These are phyloP conservation scores for Philereme vetulata DNA, from an alignment of 2,888 invertebrate species.

Conservation along the genomic window DNA sequence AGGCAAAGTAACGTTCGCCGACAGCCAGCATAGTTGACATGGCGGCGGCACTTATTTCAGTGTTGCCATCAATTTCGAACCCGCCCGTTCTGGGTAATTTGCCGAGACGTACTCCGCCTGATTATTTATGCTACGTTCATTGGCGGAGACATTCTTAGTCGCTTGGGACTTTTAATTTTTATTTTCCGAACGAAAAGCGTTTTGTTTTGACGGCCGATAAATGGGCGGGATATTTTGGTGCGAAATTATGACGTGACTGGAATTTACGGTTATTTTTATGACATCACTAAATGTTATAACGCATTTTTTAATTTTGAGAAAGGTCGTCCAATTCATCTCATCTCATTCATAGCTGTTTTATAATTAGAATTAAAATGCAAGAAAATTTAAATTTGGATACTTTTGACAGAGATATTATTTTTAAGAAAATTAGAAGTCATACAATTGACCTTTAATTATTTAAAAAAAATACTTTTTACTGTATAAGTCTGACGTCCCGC, in stretches of 20 bases:
- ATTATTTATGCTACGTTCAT: constrained; percentile 74
- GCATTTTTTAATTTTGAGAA: neutral
- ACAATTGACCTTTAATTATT: no score
- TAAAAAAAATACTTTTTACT: no score
- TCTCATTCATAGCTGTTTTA: no score
- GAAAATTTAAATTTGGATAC: no score
- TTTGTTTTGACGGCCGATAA: constrained; percentile 58
- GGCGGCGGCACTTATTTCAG: constrained; percentile 64
- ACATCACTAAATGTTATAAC: constrained; percentile 12
- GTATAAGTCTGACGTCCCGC: no score
- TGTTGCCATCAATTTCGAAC: constrained; percentile 60
- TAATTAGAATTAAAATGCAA: no score
- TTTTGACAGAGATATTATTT: no score
- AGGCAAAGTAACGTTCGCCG: constrained; percentile 49
- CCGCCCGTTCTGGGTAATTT: constrained; percentile 76
- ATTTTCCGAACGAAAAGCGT: constrained; percentile 43
- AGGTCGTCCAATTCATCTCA: no score
- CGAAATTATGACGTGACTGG: constrained; percentile 43
- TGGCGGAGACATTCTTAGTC: constrained; percentile 58
- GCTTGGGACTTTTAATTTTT: constrained; percentile 56
- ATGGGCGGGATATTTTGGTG: constrained; percentile 46
- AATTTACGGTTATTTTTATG: constrained; percentile 42
- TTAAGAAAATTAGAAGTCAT: no score
- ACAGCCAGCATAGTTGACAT: constrained; percentile 60
- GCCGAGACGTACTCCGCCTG: constrained; percentile 68